A percentile compares a stretch with the other conserved stretches of the same genome.
These are phyloP conservation scores for Eueremaeus valkanovi DNA, from an alignment of 2,888 invertebrate genomes.

Conservation along the genomic window DNA sequence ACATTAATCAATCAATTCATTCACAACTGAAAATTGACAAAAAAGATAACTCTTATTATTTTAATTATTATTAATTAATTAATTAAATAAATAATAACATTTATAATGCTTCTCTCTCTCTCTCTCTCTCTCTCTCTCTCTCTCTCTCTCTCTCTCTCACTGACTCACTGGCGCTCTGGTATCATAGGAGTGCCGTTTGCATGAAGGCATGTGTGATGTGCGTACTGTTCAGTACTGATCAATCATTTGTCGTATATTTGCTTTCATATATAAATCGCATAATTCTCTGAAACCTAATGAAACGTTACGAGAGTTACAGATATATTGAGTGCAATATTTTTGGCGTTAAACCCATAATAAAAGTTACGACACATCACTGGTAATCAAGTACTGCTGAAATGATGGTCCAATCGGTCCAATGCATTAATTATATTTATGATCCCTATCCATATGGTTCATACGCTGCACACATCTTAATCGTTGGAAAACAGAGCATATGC, in stretches of 20 bases:
- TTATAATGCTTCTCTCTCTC: too few species aligned
- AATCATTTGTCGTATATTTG: background rate
- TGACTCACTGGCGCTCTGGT: too few species aligned
- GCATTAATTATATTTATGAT: background rate
- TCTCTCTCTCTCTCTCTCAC: too few species aligned
- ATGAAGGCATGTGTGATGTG: too few species aligned
- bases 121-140: too few species aligned
- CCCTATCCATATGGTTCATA: slow-evolving; percentile 5
- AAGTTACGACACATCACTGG: slow-evolving; percentile 5
- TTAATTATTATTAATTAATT: too few species aligned
- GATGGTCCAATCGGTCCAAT: slow-evolving; percentile 5
- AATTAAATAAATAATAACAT: too few species aligned
- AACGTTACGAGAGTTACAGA: background rate
- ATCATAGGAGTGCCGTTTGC: too few species aligned
- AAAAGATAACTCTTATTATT: too few species aligned
- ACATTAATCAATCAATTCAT: too few species aligned
- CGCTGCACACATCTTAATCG: slow-evolving; percentile 22
- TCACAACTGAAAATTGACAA: too few species aligned
- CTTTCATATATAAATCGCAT: background rate
- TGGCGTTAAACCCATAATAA: slow-evolving; percentile 17
- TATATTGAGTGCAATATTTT: slow-evolving; percentile 10
- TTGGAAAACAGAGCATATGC: background rate
- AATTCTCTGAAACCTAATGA: slow-evolving; percentile 16
- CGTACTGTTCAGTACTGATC: too few species aligned
- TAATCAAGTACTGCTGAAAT: background rate